These are phyloP conservation scores for Busseola fusca DNA, from an alignment of 2,888 invertebrate genomes.

Conservation along the genomic window DNA sequence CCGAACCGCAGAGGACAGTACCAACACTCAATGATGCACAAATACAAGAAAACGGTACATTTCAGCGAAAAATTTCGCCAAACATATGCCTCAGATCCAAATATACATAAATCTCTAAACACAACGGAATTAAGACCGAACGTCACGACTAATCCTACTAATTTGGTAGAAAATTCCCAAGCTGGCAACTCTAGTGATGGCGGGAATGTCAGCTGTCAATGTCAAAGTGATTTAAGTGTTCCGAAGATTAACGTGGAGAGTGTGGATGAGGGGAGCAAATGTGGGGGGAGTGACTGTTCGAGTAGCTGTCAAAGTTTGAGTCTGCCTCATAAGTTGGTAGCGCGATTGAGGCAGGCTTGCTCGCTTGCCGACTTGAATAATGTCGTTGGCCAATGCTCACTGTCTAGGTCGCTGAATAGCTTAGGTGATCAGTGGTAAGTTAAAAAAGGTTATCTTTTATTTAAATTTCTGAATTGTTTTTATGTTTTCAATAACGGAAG, in stretches of 20 bases:
- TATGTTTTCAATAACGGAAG: no score
- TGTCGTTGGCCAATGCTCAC: slow-evolving; percentile 64
- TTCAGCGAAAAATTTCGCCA: slow-evolving; percentile 74
- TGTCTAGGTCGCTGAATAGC: slow-evolving; percentile 77
- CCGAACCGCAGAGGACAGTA: slow-evolving; percentile 77
- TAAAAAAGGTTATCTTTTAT: background rate
- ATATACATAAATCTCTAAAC: slow-evolving; percentile 73
- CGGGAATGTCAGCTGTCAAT: slow-evolving; percentile 66
- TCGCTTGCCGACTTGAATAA: slow-evolving; percentile 80
- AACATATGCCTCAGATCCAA: slow-evolving; percentile 79
- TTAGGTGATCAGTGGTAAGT: slow-evolving; percentile 70
- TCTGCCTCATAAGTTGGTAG: slow-evolving; percentile 78
- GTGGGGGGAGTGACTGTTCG: slow-evolving; percentile 41
- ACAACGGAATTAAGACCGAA: slow-evolving; percentile 24
- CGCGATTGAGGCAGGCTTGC: slow-evolving; percentile 77
- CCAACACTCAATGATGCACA: slow-evolving; percentile 80
- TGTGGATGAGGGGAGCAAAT: slow-evolving; percentile 49
- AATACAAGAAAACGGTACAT: slow-evolving; percentile 73
- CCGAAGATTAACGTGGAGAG: slow-evolving; percentile 70
- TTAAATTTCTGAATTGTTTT: no score
- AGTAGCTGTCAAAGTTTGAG: slow-evolving; percentile 64
- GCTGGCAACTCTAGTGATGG: slow-evolving; percentile 64
- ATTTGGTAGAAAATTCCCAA: slow-evolving; percentile 59
- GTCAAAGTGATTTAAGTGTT: slow-evolving; percentile 50
- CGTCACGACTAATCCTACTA: slow-evolving; percentile 58